phyloP scores from a whole-genome alignment of 1,140 invertebrate species.

The Apis florea region DNA sequence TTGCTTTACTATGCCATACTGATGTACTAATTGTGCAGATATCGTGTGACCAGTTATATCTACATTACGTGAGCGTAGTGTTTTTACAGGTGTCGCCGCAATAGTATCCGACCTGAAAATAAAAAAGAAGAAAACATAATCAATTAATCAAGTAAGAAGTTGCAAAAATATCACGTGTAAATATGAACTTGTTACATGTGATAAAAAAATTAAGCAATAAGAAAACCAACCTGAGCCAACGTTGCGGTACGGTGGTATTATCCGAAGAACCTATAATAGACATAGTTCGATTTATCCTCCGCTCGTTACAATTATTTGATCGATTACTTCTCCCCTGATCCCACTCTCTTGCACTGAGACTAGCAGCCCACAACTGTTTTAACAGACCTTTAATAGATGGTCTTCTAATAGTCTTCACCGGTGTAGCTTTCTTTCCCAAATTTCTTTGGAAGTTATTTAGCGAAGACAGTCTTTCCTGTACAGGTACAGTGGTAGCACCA shows the following conservation, averaged over 20 bases:
- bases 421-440: conserved; percentile 76
- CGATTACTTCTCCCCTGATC: conserved; percentile 66
- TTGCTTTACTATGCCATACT: conserved; percentile 73
- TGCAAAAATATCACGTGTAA: not conserved
- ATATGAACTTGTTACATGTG: not conserved
- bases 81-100: conserved; percentile 77
- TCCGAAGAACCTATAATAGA: conserved; percentile 50
- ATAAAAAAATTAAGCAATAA: not conserved
- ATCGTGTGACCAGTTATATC: conserved; percentile 76
- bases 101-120: conserved; percentile 74
- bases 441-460: conserved; percentile 75
- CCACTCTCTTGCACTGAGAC: conserved; percentile 72
- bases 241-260: conserved; percentile 65
- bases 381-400: conserved; percentile 73
- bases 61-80: conserved; percentile 76
- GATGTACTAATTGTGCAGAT: conserved; percentile 73
- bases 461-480: conserved; percentile 68
- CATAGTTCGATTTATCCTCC: conserved; percentile 52
- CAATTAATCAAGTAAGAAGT: not conserved
- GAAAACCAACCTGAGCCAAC: conserved; percentile 72
- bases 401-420: conserved; percentile 73
- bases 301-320: conserved; percentile 56
- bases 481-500: conserved; percentile 32
- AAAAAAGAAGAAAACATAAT: not conserved
- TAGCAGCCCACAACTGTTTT: conserved; percentile 68